phyloP scores from a whole-genome alignment of 2,797 vertebrate species.

The Microhierax caerulescens region DNA sequence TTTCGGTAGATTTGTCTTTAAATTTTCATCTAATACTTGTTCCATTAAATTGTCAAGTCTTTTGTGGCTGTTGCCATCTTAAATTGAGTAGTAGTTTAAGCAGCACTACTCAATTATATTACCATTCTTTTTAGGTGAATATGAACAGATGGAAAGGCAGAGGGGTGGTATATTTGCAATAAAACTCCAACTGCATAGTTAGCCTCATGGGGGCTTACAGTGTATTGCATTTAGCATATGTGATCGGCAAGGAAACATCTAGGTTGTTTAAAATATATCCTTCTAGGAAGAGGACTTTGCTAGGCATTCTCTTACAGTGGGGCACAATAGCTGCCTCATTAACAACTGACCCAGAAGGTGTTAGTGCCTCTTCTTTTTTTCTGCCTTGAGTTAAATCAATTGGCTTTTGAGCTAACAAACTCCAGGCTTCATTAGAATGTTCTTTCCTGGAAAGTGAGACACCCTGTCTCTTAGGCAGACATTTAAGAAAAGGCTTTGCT shows the following conservation, averaged over 20 bases:
- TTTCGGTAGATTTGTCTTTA: conserved; percentile 1
- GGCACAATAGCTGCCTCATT: not conserved
- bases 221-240: conserved; percentile 14
- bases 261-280: not conserved
- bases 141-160: conserved; percentile 66
- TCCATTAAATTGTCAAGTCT: not conserved
- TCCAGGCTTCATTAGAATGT: not conserved
- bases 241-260: not conserved
- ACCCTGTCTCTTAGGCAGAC: not conserved
- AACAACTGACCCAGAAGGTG: not conserved
- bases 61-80: conserved; percentile 22
- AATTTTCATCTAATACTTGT: not conserved
- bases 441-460: not conserved
- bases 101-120: conserved; percentile 51
- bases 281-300: not conserved
- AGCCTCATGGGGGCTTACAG: conserved; percentile 31
- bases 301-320: not conserved
- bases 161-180: conserved; percentile 73
- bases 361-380: not conserved
- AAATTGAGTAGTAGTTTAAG: conserved; percentile 47
- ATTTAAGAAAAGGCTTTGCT: not conserved
- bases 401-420: not conserved
- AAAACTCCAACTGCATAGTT: conserved; percentile 53
- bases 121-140: conserved; percentile 66
- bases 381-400: not conserved